These are phyloP conservation scores for Mergus octosetaceus DNA, from an alignment of 2,797 vertebrate species.

Conservation along the genomic window DNA sequence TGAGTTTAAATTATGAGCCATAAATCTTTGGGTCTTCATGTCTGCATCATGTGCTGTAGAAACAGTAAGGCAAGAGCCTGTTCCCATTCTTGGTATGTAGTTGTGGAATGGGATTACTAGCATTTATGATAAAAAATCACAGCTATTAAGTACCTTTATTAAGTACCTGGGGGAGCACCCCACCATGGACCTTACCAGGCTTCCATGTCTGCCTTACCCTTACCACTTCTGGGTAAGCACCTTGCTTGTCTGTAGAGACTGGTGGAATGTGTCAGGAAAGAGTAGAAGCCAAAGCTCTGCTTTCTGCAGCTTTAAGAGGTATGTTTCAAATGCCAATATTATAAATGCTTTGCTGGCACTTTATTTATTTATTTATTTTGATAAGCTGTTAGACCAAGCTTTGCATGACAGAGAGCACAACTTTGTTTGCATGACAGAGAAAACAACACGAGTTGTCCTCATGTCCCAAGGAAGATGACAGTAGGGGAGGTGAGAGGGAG, in stretches of 20 bases:
- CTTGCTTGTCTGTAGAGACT: not conserved
- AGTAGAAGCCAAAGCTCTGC: not conserved
- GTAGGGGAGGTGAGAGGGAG: not conserved
- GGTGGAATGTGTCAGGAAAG: not conserved
- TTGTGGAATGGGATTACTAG: not conserved
- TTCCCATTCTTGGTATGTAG: not conserved
- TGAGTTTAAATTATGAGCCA: not conserved
- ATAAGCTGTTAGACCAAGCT: not conserved
- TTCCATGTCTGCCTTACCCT: not conserved
- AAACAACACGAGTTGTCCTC: no score
- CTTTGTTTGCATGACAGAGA: not conserved
- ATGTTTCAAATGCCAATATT: not conserved
- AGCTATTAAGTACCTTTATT: not conserved
- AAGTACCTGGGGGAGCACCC: not conserved
- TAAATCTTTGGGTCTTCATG: not conserved
- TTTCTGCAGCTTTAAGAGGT: not conserved
- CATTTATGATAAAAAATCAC: not conserved
- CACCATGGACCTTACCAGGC: not conserved
- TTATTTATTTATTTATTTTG: not conserved
- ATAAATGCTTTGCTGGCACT: not conserved
- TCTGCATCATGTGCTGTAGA: not conserved
- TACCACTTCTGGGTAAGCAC: not conserved
- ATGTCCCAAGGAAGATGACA: not conserved
- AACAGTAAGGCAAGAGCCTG: not conserved
- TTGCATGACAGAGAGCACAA: not conserved